A percentile compares a stretch with the other conserved stretches of the same genome.
These are phyloP conservation scores for Oscheius onirici DNA, from an alignment of 2,888 invertebrate genomes.

Conservation along the genomic window DNA sequence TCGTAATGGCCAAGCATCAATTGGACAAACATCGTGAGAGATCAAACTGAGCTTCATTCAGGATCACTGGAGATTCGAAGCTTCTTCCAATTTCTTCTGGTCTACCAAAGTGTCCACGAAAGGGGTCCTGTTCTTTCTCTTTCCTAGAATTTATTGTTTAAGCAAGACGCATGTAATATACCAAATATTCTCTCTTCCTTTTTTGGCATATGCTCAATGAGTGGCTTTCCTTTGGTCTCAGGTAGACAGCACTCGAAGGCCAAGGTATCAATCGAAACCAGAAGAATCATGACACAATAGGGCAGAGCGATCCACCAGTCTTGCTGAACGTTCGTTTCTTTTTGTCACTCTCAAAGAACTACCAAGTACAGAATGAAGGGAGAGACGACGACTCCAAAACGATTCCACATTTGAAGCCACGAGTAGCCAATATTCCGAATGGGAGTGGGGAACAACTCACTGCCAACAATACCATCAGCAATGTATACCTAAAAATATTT, in stretches of 20 bases:
- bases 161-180: background rate
- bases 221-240: constrained; percentile 61
- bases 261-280: constrained; percentile 49
- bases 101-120: constrained; percentile 7
- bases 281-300: constrained; percentile 57
- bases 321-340: constrained; percentile 34
- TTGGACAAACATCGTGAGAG: constrained; percentile 4
- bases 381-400: constrained; percentile 62
- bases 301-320: constrained; percentile 61
- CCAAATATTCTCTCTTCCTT: constrained; percentile 49
- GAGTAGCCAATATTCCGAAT: constrained; percentile 63
- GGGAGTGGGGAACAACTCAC: constrained; percentile 66
- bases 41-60: background rate
- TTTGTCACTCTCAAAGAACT: background rate
- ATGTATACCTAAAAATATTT: constrained; percentile 43
- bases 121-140: constrained; percentile 6
- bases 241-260: constrained; percentile 58
- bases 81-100: constrained; percentile 3
- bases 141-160: background rate
- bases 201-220: constrained; percentile 63
- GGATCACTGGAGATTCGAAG: background rate
- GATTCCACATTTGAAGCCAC: constrained; percentile 58
- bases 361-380: constrained; percentile 63
- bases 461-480: constrained; percentile 54
- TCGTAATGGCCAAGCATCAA: constrained; percentile 1